Evolutionary conservation across 1,140 invertebrate genomes (phyloP), one percentile per base, ranked within the genome.

Genomic region (Mya arenaria): DNA sequence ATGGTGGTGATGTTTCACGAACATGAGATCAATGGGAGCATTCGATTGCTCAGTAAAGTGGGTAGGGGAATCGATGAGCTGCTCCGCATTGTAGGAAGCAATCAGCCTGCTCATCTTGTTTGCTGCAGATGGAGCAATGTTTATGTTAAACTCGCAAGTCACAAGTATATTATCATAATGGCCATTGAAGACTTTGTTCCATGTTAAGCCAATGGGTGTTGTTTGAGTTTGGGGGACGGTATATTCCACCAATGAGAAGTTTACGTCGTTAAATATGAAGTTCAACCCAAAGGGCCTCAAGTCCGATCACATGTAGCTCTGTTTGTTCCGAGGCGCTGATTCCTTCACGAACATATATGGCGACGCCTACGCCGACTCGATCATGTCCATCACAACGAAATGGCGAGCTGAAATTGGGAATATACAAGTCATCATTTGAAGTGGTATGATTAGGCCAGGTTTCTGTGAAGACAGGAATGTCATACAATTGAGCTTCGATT

Each of bases 31-130:
- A 34, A 68, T 63, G 36, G 39, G 56, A 0, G 73, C 55, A 48
- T 32, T 36, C 3, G 48, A 48, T 0, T 56, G 28, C 62, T 83
- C 72, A 13, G 68, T 83, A 41, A 60, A 74, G 23, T 73, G 48
- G 3, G 82, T 83, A 30, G 73, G 65, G 52, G 66, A 41, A 15
- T 19, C 60, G 0, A 77, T 71, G 32, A 68, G 65, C n/a, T 68
- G 65, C 39, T 6, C 65, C n/a, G n/a, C n/a, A n/a, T 68, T 68
- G 32, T 37, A 68, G 30, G 65, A 68, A 19, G 15, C n/a, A 19
- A 68, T 68, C 13, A 68, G 37, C 10, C 36, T 13, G 4, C 28
- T 68, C 39, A 68, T 30, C n/a, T 37, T 68, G 37, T 68, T 68
- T 19, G 32, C 15, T 15, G 15, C 30, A 41, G 15, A 19, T 17